Conservation (phyloP, 2,888 invertebrate genomes). For the Sarcophaga rosellei region DNA sequence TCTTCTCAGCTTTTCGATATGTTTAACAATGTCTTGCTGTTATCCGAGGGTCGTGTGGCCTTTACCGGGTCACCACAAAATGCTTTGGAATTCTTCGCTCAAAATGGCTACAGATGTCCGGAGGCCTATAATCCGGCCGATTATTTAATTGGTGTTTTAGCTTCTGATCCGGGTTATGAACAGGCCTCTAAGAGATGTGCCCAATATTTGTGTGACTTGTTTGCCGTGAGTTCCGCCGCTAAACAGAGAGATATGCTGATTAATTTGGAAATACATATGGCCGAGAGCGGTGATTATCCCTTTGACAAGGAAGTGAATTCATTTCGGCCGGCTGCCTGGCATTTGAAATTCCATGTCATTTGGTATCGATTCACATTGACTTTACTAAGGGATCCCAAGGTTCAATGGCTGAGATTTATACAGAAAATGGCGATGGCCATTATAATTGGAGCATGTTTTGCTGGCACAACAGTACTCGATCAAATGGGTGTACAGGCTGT, state of each 20-base stretch:
- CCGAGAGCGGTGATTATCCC: constrained; percentile 82
- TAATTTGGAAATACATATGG: constrained; percentile 87
- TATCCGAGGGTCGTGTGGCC: constrained; percentile 94
- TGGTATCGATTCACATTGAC: constrained; percentile 88
- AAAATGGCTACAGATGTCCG: constrained; percentile 90
- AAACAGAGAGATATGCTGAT: constrained; percentile 89
- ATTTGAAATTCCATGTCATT: constrained; percentile 88
- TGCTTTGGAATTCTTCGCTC: constrained; percentile 87
- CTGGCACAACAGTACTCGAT: constrained; percentile 87
- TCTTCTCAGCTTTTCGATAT: constrained; percentile 92
- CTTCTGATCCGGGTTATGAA: constrained; percentile 90
- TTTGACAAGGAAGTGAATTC: constrained; percentile 78
- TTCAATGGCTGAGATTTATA: constrained; percentile 88
- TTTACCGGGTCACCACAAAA: constrained; percentile 88
- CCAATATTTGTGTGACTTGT: constrained; percentile 89
- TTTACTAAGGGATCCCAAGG: constrained; percentile 89
- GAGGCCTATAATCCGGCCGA: constrained; percentile 94
- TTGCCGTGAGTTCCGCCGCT: constrained; percentile 89
- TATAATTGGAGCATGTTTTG: constrained; percentile 92
- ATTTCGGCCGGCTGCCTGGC: constrained; percentile 85
- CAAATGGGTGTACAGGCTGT: constrained; percentile 93
- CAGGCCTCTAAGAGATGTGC: constrained; percentile 86
- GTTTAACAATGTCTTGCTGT: constrained; percentile 90
- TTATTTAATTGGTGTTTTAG: constrained; percentile 92
- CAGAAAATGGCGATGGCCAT: constrained; percentile 91